Conservation (phyloP, 1,140 invertebrate genomes). For the Goniozus legneri region DNA sequence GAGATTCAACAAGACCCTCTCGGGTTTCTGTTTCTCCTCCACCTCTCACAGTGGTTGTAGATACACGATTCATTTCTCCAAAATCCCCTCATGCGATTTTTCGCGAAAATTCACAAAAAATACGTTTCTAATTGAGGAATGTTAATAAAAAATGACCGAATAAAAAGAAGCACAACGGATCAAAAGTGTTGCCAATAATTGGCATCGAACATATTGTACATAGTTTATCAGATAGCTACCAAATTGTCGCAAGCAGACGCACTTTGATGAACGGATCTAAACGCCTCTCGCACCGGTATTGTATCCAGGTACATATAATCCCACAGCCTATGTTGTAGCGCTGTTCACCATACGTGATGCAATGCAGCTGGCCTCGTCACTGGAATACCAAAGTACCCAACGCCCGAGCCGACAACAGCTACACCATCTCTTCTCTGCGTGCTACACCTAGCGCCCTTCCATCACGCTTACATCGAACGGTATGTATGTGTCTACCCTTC, state of each 20-base stretch:
- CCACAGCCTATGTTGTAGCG: constrained; percentile 34
- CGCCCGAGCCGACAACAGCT: background rate
- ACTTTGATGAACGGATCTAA: constrained; percentile 23
- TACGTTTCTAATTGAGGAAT: too few species aligned
- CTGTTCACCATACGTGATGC: constrained; percentile 41
- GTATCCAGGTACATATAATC: constrained; percentile 35
- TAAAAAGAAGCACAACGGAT: too few species aligned
- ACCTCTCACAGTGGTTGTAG: too few species aligned
- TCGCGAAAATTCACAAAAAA: too few species aligned
- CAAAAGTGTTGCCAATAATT: too few species aligned
- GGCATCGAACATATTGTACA: too few species aligned
- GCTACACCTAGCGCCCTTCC: constrained; percentile 8
- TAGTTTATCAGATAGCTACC: too few species aligned
- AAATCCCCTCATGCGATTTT: too few species aligned
- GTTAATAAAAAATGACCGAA: too few species aligned
- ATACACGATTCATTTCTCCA: too few species aligned
- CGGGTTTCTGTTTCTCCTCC: too few species aligned
- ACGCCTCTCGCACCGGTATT: constrained; percentile 12
- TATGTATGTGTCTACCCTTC: background rate
- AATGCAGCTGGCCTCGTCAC: constrained; percentile 30
- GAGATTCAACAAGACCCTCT: constrained; percentile 15
- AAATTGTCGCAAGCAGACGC: constrained; percentile 9
- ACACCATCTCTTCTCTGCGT: constrained; percentile 4
- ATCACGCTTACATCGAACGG: constrained; percentile 8
- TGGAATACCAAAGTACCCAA: constrained; percentile 41